Base-by-base conservation (phyloP, 1,140 invertebrate species). In the Drosophila repletoides region DNA sequence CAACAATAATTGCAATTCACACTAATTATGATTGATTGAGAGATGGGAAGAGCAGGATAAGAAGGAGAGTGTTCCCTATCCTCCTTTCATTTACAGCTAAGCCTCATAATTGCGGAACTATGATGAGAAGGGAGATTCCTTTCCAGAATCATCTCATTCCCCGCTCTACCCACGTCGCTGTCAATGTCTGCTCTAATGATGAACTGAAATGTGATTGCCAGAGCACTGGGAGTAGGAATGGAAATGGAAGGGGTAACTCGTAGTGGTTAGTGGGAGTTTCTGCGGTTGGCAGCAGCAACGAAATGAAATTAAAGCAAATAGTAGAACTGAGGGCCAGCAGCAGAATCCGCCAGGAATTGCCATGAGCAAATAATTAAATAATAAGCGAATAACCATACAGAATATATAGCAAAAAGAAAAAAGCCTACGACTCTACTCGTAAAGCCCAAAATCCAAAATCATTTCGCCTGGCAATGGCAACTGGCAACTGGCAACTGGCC, bases 11-110 rank as follows among this genome's bases (percentile, higher is more conserved):
- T 86, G 80, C 75, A 84, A 79, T 84, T 84, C 80, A 72, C 67
- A 65, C 71, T 86, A 86, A 86, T 86, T 86, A 86, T 86, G 80
- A 86, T 86, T 86, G 80, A 86, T 86, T 75, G 72, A 80, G 68
- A 10, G 15, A n/a, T 1, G 7, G 40, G 40, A 9, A 26, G 3
- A n/a, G 31, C 0, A 28, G 17, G n/a, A n/a, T 10, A 14, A 26
- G 15, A 22, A 29, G 7, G 51, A 22, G 28, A 21, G 33, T 45
- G 10, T 14, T 1, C 14, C 31, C 19, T 7, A 1, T 10, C 15
- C 6, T 45, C 36, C 52, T 17, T 21, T 31, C 45, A 48, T 48
- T 48, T 48, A 31, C 15, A 48, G 46, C 10, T 28, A 26, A 6
- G 15, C 36, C 22, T 38, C 53, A 61, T 77, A 77, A 77, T 77